A percentile compares a stretch with the other conserved stretches of the same genome.
phyloP scores from a whole-genome alignment of 2,797 vertebrate genomes.

The Peromyscus attwateri region DNA sequence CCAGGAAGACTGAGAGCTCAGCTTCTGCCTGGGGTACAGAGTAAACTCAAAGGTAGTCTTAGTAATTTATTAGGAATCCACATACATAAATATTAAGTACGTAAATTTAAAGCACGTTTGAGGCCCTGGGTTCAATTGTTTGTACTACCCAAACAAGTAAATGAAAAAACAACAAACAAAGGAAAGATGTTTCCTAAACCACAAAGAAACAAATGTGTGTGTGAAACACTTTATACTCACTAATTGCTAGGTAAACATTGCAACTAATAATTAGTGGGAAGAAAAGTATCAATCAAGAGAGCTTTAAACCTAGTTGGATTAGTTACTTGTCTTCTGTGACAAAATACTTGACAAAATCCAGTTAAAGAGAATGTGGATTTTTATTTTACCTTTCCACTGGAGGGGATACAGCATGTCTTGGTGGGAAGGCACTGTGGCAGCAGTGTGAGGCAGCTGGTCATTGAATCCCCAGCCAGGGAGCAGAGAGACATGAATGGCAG shows the following conservation, averaged over 20 bases:
- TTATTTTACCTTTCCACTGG: not conserved
- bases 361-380: not conserved
- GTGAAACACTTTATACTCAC: not conserved
- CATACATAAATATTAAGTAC: not conserved
- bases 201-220: not conserved
- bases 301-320: not conserved
- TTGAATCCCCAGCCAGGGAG: not conserved
- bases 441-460: not conserved
- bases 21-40: not conserved
- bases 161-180: not conserved
- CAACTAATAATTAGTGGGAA: not conserved
- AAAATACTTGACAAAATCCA: not conserved
- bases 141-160: not conserved
- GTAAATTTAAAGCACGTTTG: not conserved
- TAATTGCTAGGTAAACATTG: not conserved
- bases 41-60: not conserved
- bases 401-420: not conserved
- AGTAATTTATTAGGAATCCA: not conserved
- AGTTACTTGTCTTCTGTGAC: not conserved
- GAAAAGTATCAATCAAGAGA: not conserved
- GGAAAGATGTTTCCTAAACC: not conserved
- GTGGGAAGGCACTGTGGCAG: not conserved
- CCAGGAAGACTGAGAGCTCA: not conserved
- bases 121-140: not conserved
- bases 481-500: not conserved